Conservation (phyloP, 2,888 invertebrate species). For the Taphrorychus bicolor region DNA sequence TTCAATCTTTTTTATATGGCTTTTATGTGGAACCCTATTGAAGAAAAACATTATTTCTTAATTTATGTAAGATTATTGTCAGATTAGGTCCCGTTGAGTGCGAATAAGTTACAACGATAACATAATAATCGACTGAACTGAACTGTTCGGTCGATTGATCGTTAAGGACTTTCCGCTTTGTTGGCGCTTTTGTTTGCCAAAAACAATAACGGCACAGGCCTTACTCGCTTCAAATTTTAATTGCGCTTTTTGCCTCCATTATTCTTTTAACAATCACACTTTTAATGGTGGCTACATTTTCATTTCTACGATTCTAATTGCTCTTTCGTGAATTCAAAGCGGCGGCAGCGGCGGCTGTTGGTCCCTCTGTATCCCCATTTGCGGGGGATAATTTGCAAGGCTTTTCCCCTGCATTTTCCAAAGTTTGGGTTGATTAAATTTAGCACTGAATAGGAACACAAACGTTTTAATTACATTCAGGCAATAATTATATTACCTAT, state of each 20-base stretch:
- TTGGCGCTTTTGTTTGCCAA: constrained; percentile 20
- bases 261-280: constrained; percentile 47
- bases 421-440: background rate
- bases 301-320: constrained; percentile 47
- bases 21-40: too few species aligned
- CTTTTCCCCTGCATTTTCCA: background rate
- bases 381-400: background rate
- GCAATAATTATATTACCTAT: too few species aligned
- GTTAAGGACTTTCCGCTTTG: constrained; percentile 19
- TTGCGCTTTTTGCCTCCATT: constrained; percentile 51
- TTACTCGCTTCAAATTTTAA: constrained; percentile 47
- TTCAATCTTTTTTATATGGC: too few species aligned
- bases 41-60: background rate
- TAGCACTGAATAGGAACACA: background rate
- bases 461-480: constrained; percentile 3
- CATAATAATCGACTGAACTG: constrained; percentile 7
- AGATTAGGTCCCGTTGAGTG: background rate
- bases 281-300: constrained; percentile 49
- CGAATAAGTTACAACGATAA: background rate
- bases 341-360: constrained; percentile 7
- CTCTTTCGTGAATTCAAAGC: constrained; percentile 30
- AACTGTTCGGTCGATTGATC: constrained; percentile 29
- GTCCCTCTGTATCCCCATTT: constrained; percentile 1
- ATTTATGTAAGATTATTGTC: too few species aligned
- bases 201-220: constrained; percentile 26